Evolutionary conservation across 2,113 vertebrate species (phyloP), one percentile per base, ranked within the genome.

Genomic region (Notiomystis cincta): DNA sequence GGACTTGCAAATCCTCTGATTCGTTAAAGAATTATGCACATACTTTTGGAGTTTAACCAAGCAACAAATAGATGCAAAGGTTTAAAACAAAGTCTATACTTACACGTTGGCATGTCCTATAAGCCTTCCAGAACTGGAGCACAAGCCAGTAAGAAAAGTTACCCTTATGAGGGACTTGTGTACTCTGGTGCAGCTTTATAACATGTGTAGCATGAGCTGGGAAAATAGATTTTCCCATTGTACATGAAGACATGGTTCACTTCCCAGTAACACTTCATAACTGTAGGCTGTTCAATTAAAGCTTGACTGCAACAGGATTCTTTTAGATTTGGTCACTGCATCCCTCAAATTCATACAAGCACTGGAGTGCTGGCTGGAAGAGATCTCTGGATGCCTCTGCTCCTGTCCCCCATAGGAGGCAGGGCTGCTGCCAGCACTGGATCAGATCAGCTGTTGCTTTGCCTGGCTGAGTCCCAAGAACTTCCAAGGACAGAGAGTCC

Each of bases 151-250:
- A 64, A 42, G 62, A 89, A 81, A 73, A 51, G 42, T 38, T 90
- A 50, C 10, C 78, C 33, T 66, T 56, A 67, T 35, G 38, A 66
- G 78, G 58, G 71, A 87, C 28, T 66, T 33, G 22, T 44, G 35
- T 84, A 50, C 44, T 80, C 20, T 72, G 13, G 13, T 82, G 50
- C 30, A 93, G 31, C 33, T 77, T 80, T 87, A 5, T 50, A 94
- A 38, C 8, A 80, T 0, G 0, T 35, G 65, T 38, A 82, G 37
- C 40, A 72, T 0, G 0, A 57, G 66, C 7, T 72, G 42, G 48
- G 35, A 77, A 57, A 95, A 80, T 3, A 75, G 18, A 77, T 90
- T 95, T 95, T 66, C 73, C 60, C 13, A 19, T 2, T 76, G 45
- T 35, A 57, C 2, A 2, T 35, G 31, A 78, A 81, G 73, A 78